A percentile compares a stretch with the other conserved stretches of the same genome.
Evolutionary conservation across 2,113 vertebrate species (phyloP).

Genomic region (Oryzias javanicus): DNA sequence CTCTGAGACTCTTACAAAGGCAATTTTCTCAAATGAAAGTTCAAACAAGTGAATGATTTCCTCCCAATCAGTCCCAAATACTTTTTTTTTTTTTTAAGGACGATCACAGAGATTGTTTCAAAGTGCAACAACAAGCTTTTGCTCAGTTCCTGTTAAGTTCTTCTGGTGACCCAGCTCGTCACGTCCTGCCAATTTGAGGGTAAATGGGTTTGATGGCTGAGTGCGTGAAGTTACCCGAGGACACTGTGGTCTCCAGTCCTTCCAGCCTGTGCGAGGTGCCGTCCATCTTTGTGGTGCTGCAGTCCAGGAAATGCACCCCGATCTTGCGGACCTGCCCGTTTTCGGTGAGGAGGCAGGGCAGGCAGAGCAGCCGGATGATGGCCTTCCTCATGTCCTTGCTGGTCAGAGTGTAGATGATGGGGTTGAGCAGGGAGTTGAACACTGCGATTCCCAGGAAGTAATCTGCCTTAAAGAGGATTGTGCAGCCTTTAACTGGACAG

Average conservation of each 20-base stretch:
- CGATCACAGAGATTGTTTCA: background rate
- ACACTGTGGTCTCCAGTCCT: conserved; percentile 76
- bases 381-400: conserved; percentile 86
- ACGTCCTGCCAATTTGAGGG: conserved; percentile 66
- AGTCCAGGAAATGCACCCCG: conserved; percentile 78
- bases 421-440: conserved; percentile 89
- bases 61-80: conserved; percentile 20
- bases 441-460: conserved; percentile 89
- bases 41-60: conserved; percentile 16
- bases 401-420: conserved; percentile 91
- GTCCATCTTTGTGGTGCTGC: conserved; percentile 81
- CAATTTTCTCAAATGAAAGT: background rate
- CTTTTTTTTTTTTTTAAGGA: background rate
- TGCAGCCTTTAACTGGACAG: conserved; percentile 69
- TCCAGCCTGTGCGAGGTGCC: conserved; percentile 78
- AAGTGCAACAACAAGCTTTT: conserved; percentile 31
- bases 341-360: conserved; percentile 64
- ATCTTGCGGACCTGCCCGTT: conserved; percentile 71
- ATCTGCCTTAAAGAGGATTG: conserved; percentile 83
- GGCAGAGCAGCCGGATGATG: conserved; percentile 82
- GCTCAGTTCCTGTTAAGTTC: conserved; percentile 2
- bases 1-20: conserved; percentile 20
- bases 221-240: conserved; percentile 76
- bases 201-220: conserved; percentile 74
- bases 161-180: conserved; percentile 23